A percentile compares a stretch with the other conserved stretches of the same genome.
Conservation (phyloP, 1,140 invertebrate genomes). For the Tetraneura akinire region DNA sequence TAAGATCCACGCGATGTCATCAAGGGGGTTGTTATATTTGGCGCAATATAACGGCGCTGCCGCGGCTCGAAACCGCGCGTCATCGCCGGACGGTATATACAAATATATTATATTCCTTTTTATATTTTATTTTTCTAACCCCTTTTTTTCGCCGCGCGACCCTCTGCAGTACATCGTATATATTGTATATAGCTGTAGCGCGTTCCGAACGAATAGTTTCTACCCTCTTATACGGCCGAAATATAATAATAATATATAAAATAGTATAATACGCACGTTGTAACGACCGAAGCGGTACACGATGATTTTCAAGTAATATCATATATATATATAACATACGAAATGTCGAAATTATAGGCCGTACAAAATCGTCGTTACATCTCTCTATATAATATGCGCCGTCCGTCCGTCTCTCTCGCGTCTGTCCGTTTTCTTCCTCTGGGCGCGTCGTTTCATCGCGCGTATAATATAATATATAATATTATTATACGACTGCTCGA, state of each 20-base stretch:
- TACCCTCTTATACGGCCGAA: slow-evolving; percentile 23
- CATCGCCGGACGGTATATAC: slow-evolving; percentile 16
- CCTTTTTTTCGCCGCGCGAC: slow-evolving; percentile 16
- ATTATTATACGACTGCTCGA: not conserved
- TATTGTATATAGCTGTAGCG: not conserved
- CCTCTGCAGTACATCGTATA: not conserved
- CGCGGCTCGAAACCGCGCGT: slow-evolving; percentile 35
- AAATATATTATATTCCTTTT: too few relatives aligned
- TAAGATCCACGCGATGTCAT: too few relatives aligned
- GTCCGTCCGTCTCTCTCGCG: too few relatives aligned
- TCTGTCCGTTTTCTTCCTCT: not conserved
- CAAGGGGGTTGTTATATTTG: too few relatives aligned
- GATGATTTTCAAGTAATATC: slow-evolving; percentile 30
- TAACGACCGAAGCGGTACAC: slow-evolving; percentile 3
- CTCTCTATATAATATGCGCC: not conserved
- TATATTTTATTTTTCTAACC: slow-evolving; percentile 10
- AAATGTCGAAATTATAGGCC: slow-evolving; percentile 30
- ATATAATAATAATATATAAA: not conserved
- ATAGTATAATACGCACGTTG: not conserved
- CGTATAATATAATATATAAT: too few relatives aligned
- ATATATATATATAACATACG: too few relatives aligned
- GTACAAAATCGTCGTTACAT: not conserved
- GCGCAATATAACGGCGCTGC: not conserved
- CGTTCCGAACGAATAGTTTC: slow-evolving; percentile 41
- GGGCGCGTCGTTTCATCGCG: not conserved